A percentile compares a stretch with the other conserved stretches of the same genome.
phyloP scores from a whole-genome alignment of 2,888 invertebrate species.

The Diachrysia chrysitis region DNA sequence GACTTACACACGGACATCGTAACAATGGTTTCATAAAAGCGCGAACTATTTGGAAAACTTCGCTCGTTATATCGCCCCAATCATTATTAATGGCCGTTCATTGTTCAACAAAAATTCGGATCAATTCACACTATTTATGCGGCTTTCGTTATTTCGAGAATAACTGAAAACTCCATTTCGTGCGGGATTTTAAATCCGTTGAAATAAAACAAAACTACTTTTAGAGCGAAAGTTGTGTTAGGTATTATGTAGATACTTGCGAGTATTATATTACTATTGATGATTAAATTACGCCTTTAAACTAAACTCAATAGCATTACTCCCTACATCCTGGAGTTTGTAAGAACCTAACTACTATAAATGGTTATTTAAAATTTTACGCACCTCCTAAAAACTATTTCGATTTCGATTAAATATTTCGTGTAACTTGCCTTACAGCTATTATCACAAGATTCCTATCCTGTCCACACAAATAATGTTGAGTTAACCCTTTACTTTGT shows the following conservation, averaged over 20 bases:
- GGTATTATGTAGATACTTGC: too few species aligned
- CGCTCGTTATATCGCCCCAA: not conserved
- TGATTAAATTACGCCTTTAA: too few species aligned
- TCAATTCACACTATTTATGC: not conserved
- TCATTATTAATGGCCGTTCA: not conserved
- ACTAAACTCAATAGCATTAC: too few species aligned
- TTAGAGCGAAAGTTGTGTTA: too few species aligned
- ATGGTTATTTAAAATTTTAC: too few species aligned
- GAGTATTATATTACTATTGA: too few species aligned
- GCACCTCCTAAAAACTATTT: too few species aligned
- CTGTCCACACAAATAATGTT: slow-evolving; percentile 5
- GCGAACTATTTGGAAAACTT: not conserved
- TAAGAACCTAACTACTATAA: too few species aligned
- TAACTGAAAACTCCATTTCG: not conserved
- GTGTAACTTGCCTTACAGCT: not conserved
- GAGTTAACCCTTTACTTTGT: slow-evolving; percentile 8
- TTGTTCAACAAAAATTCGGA: not conserved
- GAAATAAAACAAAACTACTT: too few species aligned
- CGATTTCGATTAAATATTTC: too few species aligned
- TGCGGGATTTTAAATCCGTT: not conserved
- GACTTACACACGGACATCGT: not conserved
- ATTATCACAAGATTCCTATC: slow-evolving; percentile 1
- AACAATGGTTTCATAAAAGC: not conserved
- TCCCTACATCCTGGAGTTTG: too few species aligned
- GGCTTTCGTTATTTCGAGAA: not conserved